These are phyloP conservation scores for Opisthocomus hoazin DNA, from an alignment of 2,113 vertebrate genomes.

Conservation along the genomic window DNA sequence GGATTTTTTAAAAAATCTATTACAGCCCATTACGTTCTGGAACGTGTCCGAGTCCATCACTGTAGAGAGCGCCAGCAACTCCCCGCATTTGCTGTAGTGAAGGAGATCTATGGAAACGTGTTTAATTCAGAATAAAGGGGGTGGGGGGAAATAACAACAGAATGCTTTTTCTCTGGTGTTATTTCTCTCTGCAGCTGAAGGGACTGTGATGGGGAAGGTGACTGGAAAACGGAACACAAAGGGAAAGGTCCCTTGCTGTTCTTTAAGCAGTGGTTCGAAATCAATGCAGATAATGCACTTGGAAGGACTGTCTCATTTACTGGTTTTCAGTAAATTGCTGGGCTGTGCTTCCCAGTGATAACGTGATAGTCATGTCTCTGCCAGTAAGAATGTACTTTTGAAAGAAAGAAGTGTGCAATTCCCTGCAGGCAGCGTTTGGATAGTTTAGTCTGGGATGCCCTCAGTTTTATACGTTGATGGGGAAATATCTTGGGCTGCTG, in stretches of 20 bases:
- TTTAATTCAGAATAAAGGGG: background rate
- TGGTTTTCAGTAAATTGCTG: background rate
- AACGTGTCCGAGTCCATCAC: background rate
- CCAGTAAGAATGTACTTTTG: background rate
- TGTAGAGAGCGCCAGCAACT: background rate
- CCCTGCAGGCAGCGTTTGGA: background rate
- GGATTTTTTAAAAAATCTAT: background rate
- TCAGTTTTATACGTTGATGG: rapidly evolving
- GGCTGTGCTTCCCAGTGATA: background rate
- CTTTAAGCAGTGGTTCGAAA: background rate
- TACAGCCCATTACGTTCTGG: background rate
- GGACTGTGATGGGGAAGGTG: background rate
- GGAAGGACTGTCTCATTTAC: background rate
- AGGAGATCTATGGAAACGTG: background rate
- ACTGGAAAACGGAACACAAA: background rate
- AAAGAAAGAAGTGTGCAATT: rapidly evolving
- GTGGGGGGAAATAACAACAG: background rate
- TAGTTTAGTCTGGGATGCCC: background rate
- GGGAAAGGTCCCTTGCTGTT: background rate
- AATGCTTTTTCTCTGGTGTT: background rate
- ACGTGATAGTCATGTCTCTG: background rate
- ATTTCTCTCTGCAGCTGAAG: background rate
- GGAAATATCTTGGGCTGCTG: background rate
- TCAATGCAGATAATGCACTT: background rate
- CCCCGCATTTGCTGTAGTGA: background rate